Evolutionary conservation across 2,888 invertebrate genomes (phyloP), one percentile per base, ranked within the genome.

Genomic region (Miltochrista miniata): DNA sequence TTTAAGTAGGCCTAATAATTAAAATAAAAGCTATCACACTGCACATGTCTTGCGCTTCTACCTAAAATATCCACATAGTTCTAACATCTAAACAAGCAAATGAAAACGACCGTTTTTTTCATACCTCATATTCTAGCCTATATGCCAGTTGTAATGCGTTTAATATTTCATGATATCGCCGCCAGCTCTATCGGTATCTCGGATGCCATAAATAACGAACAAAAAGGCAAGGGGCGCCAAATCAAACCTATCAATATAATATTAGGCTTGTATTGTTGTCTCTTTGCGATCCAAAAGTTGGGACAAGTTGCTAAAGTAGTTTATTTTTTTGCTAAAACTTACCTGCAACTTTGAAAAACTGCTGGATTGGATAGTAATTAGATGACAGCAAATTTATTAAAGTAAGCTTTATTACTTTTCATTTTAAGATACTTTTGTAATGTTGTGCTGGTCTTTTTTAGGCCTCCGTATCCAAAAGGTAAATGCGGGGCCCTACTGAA

Each of bases 81-180:
- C 73, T 63, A 31, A 56, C 70, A 51, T 47, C 45, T 41, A 47
- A 49, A 64, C 68, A 74, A 68, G 67, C 74, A 85, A 85, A 85
- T 83, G 83, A 83, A 81, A 80, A 69, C 70, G 72, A 79, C 76
- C 74, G 75, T 85, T 89, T 89, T 34, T 84, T 88, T 89, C 83
- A 85, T 81, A 85, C 87, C 87, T 88, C 89, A 87, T 89, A 83
- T 83, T 85, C 78, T 83, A 78, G 83, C 79, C 87, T 87, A 87
- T 87, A 88, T 87, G 87, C 87, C 87, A 88, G 85, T 90, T 88
- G 89, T 90, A 90, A 90, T 89, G 90, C 85, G 85, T 90, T 91
- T 91, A 90, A 90, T 91, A 90, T 91, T 91, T 90, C 90, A 91
- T 87, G 90, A 85, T 86, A 88, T 83, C 83, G 87, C 87, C 83